phyloP scores from a whole-genome alignment of 1,140 invertebrate species.

The Drosophila serrata region DNA sequence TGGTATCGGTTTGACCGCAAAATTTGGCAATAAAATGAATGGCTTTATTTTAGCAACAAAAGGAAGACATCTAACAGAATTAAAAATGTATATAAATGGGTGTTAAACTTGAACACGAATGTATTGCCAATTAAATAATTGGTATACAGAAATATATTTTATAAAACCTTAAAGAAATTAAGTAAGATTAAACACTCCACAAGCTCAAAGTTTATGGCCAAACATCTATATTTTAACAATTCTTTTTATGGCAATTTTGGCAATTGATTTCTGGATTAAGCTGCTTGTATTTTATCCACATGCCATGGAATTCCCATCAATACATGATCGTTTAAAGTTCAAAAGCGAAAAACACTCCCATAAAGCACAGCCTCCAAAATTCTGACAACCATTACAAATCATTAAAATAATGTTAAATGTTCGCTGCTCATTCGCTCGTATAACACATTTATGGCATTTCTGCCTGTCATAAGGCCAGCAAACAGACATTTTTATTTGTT shows the following conservation, averaged over 20 bases:
- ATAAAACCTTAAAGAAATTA: background rate
- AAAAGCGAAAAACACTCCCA: constrained; percentile 38
- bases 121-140: no score
- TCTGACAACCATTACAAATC: constrained; percentile 71
- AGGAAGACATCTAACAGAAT: background rate
- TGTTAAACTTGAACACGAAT: background rate
- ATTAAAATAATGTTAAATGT: constrained; percentile 63
- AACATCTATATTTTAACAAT: background rate
- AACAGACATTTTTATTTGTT: constrained; percentile 79
- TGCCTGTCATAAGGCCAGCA: constrained; percentile 68
- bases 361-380: constrained; percentile 52
- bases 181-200: no score
- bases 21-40: constrained; percentile 11
- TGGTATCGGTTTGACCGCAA: constrained; percentile 36
- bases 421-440: constrained; percentile 45
- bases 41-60: constrained; percentile 11
- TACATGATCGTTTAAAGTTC: constrained; percentile 14
- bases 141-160: background rate
- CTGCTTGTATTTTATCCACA: background rate
- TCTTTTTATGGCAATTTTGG: background rate
- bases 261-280: constrained; percentile 20
- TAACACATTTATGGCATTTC: constrained; percentile 65
- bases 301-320: constrained; percentile 20
- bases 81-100: background rate
- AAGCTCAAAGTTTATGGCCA: background rate